Base-by-base conservation (phyloP, 2,113 vertebrate genomes). In the Eclectus roratus region DNA sequence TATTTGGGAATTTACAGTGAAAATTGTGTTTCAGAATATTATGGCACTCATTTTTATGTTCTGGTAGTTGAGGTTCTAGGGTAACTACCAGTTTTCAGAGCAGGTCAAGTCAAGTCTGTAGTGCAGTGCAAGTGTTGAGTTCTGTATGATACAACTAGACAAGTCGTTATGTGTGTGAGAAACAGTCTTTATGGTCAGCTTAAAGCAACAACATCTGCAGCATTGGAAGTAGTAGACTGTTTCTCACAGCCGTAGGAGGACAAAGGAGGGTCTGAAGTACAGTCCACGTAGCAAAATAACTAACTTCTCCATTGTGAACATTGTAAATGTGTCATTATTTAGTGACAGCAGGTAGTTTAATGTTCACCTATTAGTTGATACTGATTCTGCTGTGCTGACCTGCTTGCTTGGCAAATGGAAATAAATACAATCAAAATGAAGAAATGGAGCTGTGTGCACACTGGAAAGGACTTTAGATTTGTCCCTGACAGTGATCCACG, bases 391-490 rank as follows among this genome's bases (percentile, higher is more conserved):
- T 66, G 55, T 60, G n/a, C 61, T 94, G 84, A 91, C 73, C 70
- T 79, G 24, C 49, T 64, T 91, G 23, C 61, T 74, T 89, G 56
- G 78, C 19, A 81, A 92, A 74, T 64, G 71, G 56, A 39, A 91
- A 87, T 86, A 94, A 95, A 87, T 55, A 77, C 35, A 60, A 43
- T 74, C 60, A 74, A 91, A 96, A 78, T 61, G 74, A 84, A 89
- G 65, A 63, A 76, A 71, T 69, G 13, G 24, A 68, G 43, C 56
- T 94, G 61, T 79, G 73, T 89, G 47, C 27, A 24, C 47, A 61
- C 43, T 39, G 33, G 71, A 47, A 87, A n/a, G 56, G 70, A 64
- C 66, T 84, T 94, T 3, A 68, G 65, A 88, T 88, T 89, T 88
- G 47, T 76, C 63, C 74, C 43, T 89, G 70, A 89, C 80, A 64